Conservation (phyloP, 2,113 vertebrate species). For the Penelope pileata region DNA sequence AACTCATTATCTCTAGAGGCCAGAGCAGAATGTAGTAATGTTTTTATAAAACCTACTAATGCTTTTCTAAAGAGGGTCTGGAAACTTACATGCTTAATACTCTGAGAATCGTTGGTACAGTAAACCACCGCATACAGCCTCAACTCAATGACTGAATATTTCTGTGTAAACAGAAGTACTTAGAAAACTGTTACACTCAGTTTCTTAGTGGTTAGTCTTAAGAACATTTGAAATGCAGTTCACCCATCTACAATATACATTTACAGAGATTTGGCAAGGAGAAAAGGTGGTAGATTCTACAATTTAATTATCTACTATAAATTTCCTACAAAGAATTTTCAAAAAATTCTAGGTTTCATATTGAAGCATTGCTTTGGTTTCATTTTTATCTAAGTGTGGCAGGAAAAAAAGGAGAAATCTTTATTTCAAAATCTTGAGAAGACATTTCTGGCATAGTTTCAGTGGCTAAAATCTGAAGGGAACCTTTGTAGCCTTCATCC, state of each 20-base stretch:
- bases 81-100: background rate
- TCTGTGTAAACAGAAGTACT: background rate
- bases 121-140: background rate
- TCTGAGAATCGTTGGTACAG: background rate
- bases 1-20: background rate
- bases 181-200: background rate
- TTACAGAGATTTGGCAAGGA: background rate
- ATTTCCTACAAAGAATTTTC: background rate
- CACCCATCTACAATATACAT: background rate
- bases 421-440: background rate
- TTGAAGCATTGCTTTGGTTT: background rate
- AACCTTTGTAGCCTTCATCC: background rate
- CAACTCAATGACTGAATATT: background rate
- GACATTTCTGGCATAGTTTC: background rate
- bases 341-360: too few relatives aligned
- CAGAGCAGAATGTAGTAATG: background rate
- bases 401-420: rapidly evolving
- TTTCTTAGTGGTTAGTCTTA: background rate
- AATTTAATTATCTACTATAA: background rate
- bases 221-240: background rate
- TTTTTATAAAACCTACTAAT: background rate
- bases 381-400: background rate
- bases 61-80: background rate
- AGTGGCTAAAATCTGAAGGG: background rate
- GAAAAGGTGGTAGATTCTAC: background rate